Conservation (phyloP, 2,888 invertebrate species). For the Gymnosoma rotundatum region DNA sequence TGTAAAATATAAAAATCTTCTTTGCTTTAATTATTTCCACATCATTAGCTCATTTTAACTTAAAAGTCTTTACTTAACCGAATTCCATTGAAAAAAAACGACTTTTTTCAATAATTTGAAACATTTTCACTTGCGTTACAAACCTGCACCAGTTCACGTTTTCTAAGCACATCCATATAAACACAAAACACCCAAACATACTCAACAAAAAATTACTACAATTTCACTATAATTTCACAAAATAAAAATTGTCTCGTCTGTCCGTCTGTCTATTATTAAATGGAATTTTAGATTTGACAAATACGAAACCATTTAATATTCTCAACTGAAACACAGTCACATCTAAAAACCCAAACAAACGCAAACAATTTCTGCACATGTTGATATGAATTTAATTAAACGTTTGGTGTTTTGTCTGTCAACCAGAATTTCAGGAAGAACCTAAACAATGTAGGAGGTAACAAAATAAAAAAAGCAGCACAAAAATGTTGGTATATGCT, state of each 20-base stretch:
- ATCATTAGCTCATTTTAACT: conserved; percentile 10
- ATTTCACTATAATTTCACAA: conserved; percentile 34
- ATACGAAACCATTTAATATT: conserved; percentile 42
- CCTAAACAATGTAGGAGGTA: conserved; percentile 8
- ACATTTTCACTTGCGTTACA: background rate
- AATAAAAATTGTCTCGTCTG: conserved; percentile 43
- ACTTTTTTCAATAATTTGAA: background rate
- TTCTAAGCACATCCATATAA: background rate
- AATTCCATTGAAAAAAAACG: background rate
- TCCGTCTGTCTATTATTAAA: conserved; percentile 45
- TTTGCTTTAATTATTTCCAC: background rate
- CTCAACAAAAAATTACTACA: background rate
- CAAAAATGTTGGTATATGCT: background rate
- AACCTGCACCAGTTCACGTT: conserved; percentile 24
- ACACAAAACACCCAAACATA: background rate
- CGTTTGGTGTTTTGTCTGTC: conserved; percentile 38
- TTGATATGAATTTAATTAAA: conserved; percentile 53
- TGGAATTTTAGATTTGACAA: conserved; percentile 52
- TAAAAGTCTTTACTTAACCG: background rate
- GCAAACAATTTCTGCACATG: background rate
- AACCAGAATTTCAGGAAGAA: background rate
- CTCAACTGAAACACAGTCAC: background rate
- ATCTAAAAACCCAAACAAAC: background rate
- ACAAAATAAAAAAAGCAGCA: background rate
- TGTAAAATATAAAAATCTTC: background rate